phyloP scores from a whole-genome alignment of 2,113 vertebrate species.

The Triplophysa rosa region DNA sequence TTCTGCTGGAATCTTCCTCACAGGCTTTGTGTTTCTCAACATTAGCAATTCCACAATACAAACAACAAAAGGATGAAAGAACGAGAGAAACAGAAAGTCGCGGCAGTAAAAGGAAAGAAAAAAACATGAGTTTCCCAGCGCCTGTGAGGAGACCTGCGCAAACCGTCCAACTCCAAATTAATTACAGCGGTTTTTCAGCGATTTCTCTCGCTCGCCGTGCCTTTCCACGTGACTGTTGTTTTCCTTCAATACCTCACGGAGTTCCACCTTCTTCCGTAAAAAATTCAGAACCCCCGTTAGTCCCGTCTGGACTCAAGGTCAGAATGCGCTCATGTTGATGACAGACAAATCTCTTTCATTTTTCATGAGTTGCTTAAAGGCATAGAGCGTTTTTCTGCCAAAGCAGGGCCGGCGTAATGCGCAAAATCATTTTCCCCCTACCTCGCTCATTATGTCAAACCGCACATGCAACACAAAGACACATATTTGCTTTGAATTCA shows the following conservation, averaged over 20 bases:
- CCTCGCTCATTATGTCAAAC: conserved; percentile 63
- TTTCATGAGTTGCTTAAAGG: conserved; percentile 71
- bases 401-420: conserved; percentile 58
- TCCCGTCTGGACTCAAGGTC: conserved; percentile 67
- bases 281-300: conserved; percentile 63
- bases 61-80: conserved; percentile 47
- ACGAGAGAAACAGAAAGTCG: neutral
- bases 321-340: conserved; percentile 59
- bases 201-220: conserved; percentile 2
- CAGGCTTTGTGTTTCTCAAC: conserved; percentile 49
- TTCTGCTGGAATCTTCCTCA: conserved; percentile 33
- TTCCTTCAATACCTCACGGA: conserved; percentile 60
- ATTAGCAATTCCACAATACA: conserved; percentile 53
- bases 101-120: conserved; percentile 12
- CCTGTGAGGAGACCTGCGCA: conserved; percentile 8
- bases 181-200: conserved; percentile 48
- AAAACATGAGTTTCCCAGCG: conserved; percentile 33
- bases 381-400: conserved; percentile 58
- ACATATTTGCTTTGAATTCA: conserved; percentile 58
- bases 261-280: conserved; percentile 64
- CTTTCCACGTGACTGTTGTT: conserved; percentile 53
- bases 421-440: conserved; percentile 53
- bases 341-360: conserved; percentile 68
- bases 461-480: conserved; percentile 48
- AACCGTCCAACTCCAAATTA: conserved; percentile 49